Evolutionary conservation across 37 sponge, comb jelly and placozoan species (phyloP).

Genomic region (Bolinopsis microptera): DNA sequence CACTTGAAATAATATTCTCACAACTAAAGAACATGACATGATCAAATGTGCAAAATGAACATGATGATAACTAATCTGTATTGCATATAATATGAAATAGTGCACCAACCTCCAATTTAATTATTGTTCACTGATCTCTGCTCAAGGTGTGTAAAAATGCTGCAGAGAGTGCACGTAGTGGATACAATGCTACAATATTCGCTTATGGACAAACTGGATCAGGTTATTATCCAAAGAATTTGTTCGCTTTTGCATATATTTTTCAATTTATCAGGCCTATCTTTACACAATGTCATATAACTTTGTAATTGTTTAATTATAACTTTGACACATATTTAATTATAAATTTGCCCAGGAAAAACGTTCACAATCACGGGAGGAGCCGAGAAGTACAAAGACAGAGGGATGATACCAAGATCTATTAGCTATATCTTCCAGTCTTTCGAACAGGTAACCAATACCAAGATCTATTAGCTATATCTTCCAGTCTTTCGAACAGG

Average conservation of each 20-base stretch:
- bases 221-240: not conserved
- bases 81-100: too few relatives aligned
- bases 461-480: constrained; percentile 89
- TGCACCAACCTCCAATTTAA: too few relatives aligned
- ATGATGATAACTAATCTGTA: too few relatives aligned
- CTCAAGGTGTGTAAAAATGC: constrained; percentile 42
- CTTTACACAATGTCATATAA: not conserved
- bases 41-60: too few relatives aligned
- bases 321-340: not conserved
- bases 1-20: too few relatives aligned
- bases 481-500: constrained; percentile 81
- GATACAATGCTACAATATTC: constrained; percentile 98
- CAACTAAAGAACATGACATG: too few relatives aligned
- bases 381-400: constrained; percentile 81
- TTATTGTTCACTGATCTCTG: too few relatives aligned
- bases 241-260: not conserved
- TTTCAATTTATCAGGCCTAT: not conserved
- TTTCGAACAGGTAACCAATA: constrained; percentile 88
- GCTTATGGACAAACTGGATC: constrained; percentile 91
- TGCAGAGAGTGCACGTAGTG: constrained; percentile 70
- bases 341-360: constrained; percentile 74
- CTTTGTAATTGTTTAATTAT: not conserved
- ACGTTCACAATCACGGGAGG: constrained; percentile 98
- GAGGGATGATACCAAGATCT: constrained; percentile 91
- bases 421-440: constrained; percentile 86